These are phyloP conservation scores for Syrrhaptes paradoxus DNA, from an alignment of 2,113 vertebrate genomes.

Conservation along the genomic window DNA sequence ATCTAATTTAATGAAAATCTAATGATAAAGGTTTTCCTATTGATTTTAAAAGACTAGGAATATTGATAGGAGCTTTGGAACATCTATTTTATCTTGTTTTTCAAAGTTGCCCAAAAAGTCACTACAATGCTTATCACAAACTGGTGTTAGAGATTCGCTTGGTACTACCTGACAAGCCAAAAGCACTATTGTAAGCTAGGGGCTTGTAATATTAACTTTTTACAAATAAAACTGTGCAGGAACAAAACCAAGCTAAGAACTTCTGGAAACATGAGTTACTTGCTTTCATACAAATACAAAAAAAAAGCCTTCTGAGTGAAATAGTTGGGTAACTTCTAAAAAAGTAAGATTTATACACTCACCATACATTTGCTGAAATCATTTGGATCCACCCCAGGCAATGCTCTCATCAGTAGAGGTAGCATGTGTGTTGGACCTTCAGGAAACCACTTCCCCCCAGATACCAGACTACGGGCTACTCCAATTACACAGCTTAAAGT, in stretches of 20 bases:
- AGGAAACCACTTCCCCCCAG: slow-evolving; percentile 88
- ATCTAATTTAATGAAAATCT: neutral
- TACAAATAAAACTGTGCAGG: neutral
- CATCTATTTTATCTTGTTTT: neutral
- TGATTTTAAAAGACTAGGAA: neutral
- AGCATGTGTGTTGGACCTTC: slow-evolving; percentile 97
- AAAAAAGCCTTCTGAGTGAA: neutral
- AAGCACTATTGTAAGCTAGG: neutral
- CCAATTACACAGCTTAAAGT: slow-evolving; percentile 98
- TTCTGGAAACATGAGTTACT: fast-evolving
- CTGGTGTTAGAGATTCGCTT: neutral
- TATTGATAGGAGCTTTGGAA: neutral
- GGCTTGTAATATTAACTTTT: neutral
- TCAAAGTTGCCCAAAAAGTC: neutral
- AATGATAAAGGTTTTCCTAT: neutral
- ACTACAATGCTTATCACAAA: neutral
- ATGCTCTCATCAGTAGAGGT: slow-evolving; percentile 95
- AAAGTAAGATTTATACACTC: slow-evolving; percentile 10
- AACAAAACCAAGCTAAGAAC: neutral
- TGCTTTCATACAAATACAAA: neutral
- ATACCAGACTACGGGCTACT: slow-evolving; percentile 94
- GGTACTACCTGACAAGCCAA: neutral
- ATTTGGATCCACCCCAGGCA: slow-evolving; percentile 97
- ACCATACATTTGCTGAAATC: slow-evolving; percentile 99
- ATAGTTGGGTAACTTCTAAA: neutral